Conservation (phyloP, 1,140 invertebrate genomes). For the Caerostris extrusa region DNA sequence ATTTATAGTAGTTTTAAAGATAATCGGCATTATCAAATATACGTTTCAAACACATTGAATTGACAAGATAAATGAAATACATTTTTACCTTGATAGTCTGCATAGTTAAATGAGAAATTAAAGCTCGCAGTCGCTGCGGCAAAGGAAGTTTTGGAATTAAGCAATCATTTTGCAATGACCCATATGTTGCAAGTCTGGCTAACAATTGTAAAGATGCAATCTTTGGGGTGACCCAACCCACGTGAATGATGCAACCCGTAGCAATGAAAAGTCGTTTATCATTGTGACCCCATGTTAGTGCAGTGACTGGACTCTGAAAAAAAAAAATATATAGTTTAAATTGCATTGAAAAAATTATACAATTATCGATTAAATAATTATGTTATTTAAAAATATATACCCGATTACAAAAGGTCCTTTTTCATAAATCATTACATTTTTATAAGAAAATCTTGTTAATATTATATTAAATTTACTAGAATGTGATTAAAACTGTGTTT, state of each 20-base stretch:
- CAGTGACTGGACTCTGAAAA: conserved; percentile 87
- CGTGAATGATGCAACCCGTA: conserved; percentile 90
- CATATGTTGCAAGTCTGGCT: conserved; percentile 88
- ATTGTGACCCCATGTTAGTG: conserved; percentile 98
- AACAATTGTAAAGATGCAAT: conserved; percentile 94
- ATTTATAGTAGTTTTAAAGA: too few relatives aligned
- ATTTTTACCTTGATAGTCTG: conserved; percentile 94
- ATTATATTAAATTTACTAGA: too few relatives aligned
- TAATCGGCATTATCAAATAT: too few relatives aligned
- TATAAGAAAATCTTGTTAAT: too few relatives aligned
- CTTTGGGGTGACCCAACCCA: conserved; percentile 92
- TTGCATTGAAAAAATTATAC: neutral
- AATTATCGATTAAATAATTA: too few relatives aligned
- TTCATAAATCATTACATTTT: too few relatives aligned
- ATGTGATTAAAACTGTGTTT: too few relatives aligned
- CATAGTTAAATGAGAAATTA: conserved; percentile 93
- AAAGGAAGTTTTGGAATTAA: conserved; percentile 88
- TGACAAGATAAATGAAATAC: too few relatives aligned
- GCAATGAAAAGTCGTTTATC: conserved; percentile 96
- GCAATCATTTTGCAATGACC: conserved; percentile 83
- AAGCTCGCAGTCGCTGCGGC: conserved; percentile 90
- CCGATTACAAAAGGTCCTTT: too few relatives aligned
- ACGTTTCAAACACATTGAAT: too few relatives aligned
- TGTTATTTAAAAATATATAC: too few relatives aligned
- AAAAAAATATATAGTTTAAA: neutral